Base-by-base conservation (phyloP, 2,888 invertebrate genomes). In the Schizotus pectinicornis region DNA sequence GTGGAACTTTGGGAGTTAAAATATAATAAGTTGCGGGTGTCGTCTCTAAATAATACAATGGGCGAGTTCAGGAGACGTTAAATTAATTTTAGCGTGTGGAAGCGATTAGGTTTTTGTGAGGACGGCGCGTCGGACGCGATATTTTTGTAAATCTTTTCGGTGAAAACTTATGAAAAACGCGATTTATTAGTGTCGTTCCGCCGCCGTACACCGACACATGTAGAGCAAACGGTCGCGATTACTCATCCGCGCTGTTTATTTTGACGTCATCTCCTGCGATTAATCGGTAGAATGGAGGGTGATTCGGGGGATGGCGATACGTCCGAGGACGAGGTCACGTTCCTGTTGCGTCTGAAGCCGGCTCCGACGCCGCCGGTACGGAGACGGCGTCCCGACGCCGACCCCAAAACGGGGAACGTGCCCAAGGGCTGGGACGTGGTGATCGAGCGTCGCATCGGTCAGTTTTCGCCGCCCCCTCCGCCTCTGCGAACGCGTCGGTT, bases 371-470 rank as follows among this genome's bases (percentile, higher is more conserved):
- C 78, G 1, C 77, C 78, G 1, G 61, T 66, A 13, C 68, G 77
- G 9, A 71, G 75, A 7, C 68, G 70, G 38, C 68, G 71, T 12
- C 62, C 67, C 42, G 68, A 62, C 46, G 62, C 63, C 3, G 68
- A 69, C 37, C 59, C 61, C 37, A 63, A 61, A 52, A 51, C 64
- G 12, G 55, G 51, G 35, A 56, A 49, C 9, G 55, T 64, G 8
- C 65, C 71, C 6, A 73, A 73, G 59, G 76, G 76, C 33, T 79
- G 79, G 79, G 77, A 78, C 57, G 74, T 79, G 38, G 67, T 75
- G 12, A 71, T 79, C n/a, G 77, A 79, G 61, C 68, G 72, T 33
- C 61, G 57, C 35, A 59, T 62, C 39, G 34, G 46, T 32, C 33
- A 53, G 35, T 53, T 62, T 13, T 56, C 61, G n/a, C 48, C 56